Evolutionary conservation across 2,113 vertebrate genomes (phyloP).

Genomic region (Chloropsis cyanopogon): DNA sequence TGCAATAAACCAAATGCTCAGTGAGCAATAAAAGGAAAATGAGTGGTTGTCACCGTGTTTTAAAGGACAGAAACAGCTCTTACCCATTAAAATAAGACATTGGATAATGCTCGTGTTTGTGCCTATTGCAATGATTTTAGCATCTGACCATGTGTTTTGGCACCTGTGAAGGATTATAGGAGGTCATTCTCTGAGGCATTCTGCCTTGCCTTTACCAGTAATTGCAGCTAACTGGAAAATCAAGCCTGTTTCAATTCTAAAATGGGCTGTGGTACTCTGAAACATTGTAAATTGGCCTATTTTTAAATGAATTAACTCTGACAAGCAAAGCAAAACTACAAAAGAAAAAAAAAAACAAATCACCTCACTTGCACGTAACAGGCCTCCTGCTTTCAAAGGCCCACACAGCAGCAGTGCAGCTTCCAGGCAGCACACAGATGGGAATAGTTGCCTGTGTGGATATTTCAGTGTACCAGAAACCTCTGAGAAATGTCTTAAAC

Average conservation of each 20-base stretch:
- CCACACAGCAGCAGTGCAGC: background rate
- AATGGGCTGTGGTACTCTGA: background rate
- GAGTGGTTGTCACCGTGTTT: background rate
- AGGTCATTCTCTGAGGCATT: background rate
- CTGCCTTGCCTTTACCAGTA: background rate
- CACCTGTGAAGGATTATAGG: background rate
- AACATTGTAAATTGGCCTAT: background rate
- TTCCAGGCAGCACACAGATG: background rate
- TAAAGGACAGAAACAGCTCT: background rate
- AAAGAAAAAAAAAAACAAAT: background rate
- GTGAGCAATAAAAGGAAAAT: background rate
- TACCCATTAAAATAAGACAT: background rate
- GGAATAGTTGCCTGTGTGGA: background rate
- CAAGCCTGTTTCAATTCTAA: background rate
- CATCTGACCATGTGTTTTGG: background rate
- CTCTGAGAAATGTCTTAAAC: background rate
- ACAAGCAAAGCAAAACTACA: background rate
- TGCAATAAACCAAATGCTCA: background rate
- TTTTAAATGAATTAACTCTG: background rate
- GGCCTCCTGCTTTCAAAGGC: background rate
- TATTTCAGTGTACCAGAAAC: background rate
- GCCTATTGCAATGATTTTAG: background rate
- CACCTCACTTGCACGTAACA: background rate
- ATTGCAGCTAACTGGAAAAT: background rate
- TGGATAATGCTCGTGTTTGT: background rate